phyloP scores from a whole-genome alignment of 2,888 invertebrate species.

The Zhuqinia jingwanae region DNA sequence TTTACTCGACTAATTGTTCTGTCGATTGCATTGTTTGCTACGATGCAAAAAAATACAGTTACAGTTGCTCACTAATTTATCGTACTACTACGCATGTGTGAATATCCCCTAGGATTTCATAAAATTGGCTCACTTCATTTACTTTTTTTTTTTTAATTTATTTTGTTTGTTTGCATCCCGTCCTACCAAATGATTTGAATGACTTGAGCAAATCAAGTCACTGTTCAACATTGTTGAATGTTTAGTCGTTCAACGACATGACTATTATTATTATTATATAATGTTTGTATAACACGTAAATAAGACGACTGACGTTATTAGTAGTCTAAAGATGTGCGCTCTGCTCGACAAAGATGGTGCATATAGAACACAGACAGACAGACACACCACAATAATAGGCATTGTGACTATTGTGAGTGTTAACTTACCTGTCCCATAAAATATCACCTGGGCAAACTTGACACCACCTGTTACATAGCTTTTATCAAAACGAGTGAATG shows the following conservation, averaged over 20 bases:
- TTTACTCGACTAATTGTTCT: conserved; percentile 36
- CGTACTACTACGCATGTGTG: background rate
- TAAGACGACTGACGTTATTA: background rate
- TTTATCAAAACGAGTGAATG: background rate
- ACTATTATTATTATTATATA: too few relatives aligned
- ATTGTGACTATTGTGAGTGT: background rate
- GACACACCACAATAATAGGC: background rate
- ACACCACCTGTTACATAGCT: conserved; percentile 34
- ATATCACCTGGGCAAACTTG: conserved; percentile 28
- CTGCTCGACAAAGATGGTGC: too few relatives aligned
- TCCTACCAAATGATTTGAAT: conserved; percentile 4
- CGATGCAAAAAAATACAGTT: too few relatives aligned
- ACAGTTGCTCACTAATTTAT: background rate
- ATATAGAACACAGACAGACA: background rate
- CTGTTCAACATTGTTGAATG: too few relatives aligned
- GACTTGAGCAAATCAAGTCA: background rate
- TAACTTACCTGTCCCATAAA: conserved; percentile 40
- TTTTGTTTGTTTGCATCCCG: conserved; percentile 19
- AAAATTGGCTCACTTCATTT: conserved; percentile 27
- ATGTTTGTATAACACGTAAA: too few relatives aligned
- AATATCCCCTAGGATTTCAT: conserved; percentile 7
- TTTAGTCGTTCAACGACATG: too few relatives aligned
- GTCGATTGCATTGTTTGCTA: conserved; percentile 12
- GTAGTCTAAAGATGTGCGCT: background rate
- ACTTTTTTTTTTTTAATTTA: conserved; percentile 15